Base-by-base conservation (phyloP, 2,888 invertebrate species). In the Oscheius sp. region DNA sequence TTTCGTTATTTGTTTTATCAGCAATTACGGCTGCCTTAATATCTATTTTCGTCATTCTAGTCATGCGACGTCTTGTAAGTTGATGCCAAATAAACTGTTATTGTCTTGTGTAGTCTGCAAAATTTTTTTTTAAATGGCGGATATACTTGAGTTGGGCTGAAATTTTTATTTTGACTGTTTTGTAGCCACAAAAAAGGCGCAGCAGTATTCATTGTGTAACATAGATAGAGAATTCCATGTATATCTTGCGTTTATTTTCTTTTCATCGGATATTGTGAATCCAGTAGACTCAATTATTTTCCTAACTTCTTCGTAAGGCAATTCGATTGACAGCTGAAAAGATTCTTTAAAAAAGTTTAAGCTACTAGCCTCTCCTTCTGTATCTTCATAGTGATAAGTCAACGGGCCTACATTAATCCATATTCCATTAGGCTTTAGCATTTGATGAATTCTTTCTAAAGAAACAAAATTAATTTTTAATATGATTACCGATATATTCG, bases 391-490 rank as follows among this genome's bases (percentile, higher is more conserved):
- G 55, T 94, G 90, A 87, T 97, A 98, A 1, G 97, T 89, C 70
- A 98, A 88, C 0, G 97, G 97, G 10, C 80, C 79, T 3, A 74
- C 73, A 46, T 78, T 79, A 17, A 88, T 88, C 89, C 89, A 90
- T 71, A 86, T 85, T 25, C 89, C 89, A 74, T 90, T 96, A 0
- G 95, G 94, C 86, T 92, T 93, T 6, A 98, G 88, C 79, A 96
- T 93, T 82, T 91, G 90, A 88, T 92, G 93, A 17, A 69, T 69
- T 39, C 34, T 34, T 5, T 69, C 69, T 69, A 8, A 50, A 64
- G 37, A 34, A 20, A 20, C 17, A 29, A n/a, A 8, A 27, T 17
- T 34, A 23, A 10, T 15, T 39, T n/a, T 20, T 12, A 39, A 46
- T 33, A 68, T 12, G n/a, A 8, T 8, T 17, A 77, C 77, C 95